These are phyloP conservation scores for Crax fasciolata DNA, from an alignment of 2,797 vertebrate species.

Conservation along the genomic window DNA sequence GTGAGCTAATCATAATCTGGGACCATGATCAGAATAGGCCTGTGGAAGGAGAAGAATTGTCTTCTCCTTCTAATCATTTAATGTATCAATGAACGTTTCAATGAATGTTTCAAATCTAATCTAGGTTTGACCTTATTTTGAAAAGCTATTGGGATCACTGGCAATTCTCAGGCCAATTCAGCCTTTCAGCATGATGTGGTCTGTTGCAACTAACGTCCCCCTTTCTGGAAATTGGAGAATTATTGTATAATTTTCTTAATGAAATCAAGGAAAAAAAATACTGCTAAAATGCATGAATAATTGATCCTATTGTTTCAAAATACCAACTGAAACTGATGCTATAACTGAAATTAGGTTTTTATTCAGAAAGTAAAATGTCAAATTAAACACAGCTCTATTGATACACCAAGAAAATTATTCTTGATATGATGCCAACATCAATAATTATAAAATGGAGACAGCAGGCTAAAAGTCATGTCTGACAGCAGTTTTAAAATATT, in stretches of 20 bases:
- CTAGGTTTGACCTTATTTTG: neutral
- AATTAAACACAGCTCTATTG: conserved; percentile 41
- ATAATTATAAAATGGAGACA: conserved; percentile 45
- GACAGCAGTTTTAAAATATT: conserved; percentile 44
- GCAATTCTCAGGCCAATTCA: neutral
- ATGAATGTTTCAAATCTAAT: neutral
- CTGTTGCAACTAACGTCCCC: neutral
- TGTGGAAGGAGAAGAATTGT: neutral
- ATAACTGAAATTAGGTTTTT: neutral
- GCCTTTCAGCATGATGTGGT: neutral
- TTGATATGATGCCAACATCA: conserved; percentile 55
- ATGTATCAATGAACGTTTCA: neutral
- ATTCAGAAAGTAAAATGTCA: conserved; percentile 40
- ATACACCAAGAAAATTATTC: conserved; percentile 22
- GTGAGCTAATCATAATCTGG: neutral
- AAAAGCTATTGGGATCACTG: neutral
- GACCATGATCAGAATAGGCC: neutral
- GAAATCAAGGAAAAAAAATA: neutral
- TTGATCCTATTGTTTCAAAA: conserved; percentile 18
- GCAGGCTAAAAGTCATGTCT: conserved; percentile 38
- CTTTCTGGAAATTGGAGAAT: neutral
- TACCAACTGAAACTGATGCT: neutral
- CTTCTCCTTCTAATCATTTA: neutral
- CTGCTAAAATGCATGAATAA: neutral
- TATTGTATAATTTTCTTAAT: neutral